A percentile compares a stretch with the other conserved stretches of the same genome.
Evolutionary conservation across 2,113 vertebrate species (phyloP).

Genomic region (Silurus asotus): DNA sequence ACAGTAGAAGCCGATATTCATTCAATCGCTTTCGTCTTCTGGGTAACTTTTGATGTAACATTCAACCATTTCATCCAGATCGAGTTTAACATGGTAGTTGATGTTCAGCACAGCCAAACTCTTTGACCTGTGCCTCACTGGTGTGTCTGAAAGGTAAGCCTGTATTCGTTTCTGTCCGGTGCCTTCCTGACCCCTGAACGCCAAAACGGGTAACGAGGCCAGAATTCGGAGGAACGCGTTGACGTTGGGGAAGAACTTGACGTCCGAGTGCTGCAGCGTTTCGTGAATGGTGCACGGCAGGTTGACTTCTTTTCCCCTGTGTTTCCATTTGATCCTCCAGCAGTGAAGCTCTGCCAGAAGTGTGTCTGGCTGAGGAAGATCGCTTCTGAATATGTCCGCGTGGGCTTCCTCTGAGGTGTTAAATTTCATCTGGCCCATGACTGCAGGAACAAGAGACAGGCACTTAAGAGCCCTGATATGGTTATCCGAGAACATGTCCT

Average conservation of each 20-base stretch:
- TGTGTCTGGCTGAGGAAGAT: slow-evolving; percentile 85
- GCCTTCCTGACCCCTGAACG: slow-evolving; percentile 72
- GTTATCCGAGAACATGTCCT: slow-evolving; percentile 85
- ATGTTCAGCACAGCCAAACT: slow-evolving; percentile 86
- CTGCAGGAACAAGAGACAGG: slow-evolving; percentile 85
- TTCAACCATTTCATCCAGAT: slow-evolving; percentile 89
- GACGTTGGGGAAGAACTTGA: slow-evolving; percentile 95
- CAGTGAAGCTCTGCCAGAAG: slow-evolving; percentile 91
- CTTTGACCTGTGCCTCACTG: slow-evolving; percentile 79
- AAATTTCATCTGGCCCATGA: slow-evolving; percentile 89
- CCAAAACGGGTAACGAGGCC: slow-evolving; percentile 81
- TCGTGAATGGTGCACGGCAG: slow-evolving; percentile 83
- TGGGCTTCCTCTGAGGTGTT: slow-evolving; percentile 83
- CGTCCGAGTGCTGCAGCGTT: slow-evolving; percentile 85
- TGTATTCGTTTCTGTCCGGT: slow-evolving; percentile 77
- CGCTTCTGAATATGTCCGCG: slow-evolving; percentile 80
- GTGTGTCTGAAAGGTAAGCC: slow-evolving; percentile 80
- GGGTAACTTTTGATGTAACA: slow-evolving; percentile 82
- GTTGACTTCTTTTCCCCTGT: slow-evolving; percentile 85
- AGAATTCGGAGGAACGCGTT: slow-evolving; percentile 82
- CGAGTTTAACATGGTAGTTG: slow-evolving; percentile 82
- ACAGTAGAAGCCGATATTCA: background rate
- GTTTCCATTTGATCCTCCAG: slow-evolving; percentile 97
- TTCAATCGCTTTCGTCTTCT: slow-evolving; percentile 50
- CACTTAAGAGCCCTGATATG: slow-evolving; percentile 87